Evolutionary conservation across 2,797 vertebrate species (phyloP).

Genomic region (Nannoperca obscura): DNA sequence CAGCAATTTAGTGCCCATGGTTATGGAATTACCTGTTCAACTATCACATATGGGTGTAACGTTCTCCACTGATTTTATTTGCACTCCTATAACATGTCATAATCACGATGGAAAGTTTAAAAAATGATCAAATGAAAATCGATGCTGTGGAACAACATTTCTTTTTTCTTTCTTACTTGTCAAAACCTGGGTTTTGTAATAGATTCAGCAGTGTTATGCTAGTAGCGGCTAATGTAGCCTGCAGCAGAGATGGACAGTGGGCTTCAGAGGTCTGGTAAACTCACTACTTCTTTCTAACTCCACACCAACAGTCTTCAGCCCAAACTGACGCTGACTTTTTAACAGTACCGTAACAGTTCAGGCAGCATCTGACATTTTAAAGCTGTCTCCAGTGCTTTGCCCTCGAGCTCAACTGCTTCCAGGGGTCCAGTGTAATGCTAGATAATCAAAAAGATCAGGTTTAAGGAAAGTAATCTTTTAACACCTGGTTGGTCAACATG

Average conservation of each 20-base stretch:
- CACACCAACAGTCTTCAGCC: not conserved
- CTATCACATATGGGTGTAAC: not conserved
- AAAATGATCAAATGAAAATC: not conserved
- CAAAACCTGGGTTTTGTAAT: not conserved
- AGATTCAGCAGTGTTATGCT: not conserved
- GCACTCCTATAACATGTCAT: not conserved
- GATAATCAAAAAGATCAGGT: slow-evolving; percentile 26
- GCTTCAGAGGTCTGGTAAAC: not conserved
- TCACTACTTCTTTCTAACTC: not conserved
- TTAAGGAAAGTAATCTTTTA: slow-evolving; percentile 12
- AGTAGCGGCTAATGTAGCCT: not conserved
- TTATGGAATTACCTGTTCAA: not conserved
- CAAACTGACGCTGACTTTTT: not conserved
- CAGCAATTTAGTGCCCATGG: not conserved
- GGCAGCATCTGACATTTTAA: not conserved
- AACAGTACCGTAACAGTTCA: too few relatives aligned
- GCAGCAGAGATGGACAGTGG: too few relatives aligned
- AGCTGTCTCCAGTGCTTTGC: not conserved
- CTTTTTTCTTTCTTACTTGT: not conserved
- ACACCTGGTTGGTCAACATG: slow-evolving; percentile 37
- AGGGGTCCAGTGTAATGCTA: slow-evolving; percentile 1
- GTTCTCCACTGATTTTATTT: not conserved
- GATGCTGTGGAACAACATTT: not conserved
- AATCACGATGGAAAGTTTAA: not conserved
- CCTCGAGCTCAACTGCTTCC: slow-evolving; percentile 1